Percentiles rank a stretch among this genome's conserved stretches.
These are phyloP conservation scores for Harpegnathos saltator DNA, from an alignment of 1,140 invertebrate genomes.

Conservation along the genomic window DNA sequence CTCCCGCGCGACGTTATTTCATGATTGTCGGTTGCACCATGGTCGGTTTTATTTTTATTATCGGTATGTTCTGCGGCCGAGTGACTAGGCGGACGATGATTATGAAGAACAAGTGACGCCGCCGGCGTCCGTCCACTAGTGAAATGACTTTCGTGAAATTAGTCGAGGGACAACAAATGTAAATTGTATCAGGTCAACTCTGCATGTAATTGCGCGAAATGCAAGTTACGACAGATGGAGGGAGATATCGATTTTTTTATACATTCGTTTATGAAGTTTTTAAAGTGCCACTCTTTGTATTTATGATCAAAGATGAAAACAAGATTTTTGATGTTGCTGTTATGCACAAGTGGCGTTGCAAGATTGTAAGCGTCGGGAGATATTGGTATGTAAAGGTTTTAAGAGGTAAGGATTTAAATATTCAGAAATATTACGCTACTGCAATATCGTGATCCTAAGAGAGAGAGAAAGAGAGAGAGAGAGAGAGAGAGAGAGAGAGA, in stretches of 20 bases:
- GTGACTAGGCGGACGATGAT: slow-evolving; percentile 90
- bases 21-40: slow-evolving; percentile 89
- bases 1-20: slow-evolving; percentile 93
- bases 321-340: slow-evolving; percentile 22
- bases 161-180: slow-evolving; percentile 14
- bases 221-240: slow-evolving; percentile 3
- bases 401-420: slow-evolving; percentile 60
- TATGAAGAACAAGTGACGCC: slow-evolving; percentile 90
- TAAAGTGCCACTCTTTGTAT: slow-evolving; percentile 40
- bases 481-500: too few species aligned
- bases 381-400: slow-evolving; percentile 39
- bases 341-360: slow-evolving; percentile 26
- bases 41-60: slow-evolving; percentile 92
- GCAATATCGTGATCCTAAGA: slow-evolving; percentile 41
- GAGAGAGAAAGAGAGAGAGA: too few species aligned
- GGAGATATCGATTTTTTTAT: slow-evolving; percentile 59
- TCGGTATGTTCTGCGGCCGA: slow-evolving; percentile 93
- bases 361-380: slow-evolving; percentile 49
- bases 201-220: slow-evolving; percentile 1
- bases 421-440: slow-evolving; percentile 45
- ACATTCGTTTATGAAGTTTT: slow-evolving; percentile 58
- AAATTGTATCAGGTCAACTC: slow-evolving; percentile 29
- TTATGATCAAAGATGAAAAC: slow-evolving; percentile 1
- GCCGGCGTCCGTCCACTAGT: slow-evolving; percentile 55
- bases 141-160: slow-evolving; percentile 50